These are phyloP conservation scores for Musca vetustissima DNA, from an alignment of 1,140 invertebrate genomes.

Conservation along the genomic window DNA sequence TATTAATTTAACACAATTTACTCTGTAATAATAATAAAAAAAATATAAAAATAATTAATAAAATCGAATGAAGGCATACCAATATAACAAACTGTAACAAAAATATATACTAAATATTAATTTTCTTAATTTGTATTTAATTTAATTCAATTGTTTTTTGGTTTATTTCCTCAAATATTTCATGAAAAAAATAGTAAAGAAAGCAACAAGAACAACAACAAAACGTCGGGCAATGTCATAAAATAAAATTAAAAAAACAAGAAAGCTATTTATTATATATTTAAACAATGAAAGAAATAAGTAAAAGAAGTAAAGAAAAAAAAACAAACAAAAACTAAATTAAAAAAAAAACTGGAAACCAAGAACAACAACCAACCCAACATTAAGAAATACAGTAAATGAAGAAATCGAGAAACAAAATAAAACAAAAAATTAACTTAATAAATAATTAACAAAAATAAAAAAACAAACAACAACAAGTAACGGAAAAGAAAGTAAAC, in stretches of 20 bases:
- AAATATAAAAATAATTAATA: no score
- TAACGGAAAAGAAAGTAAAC: slow-evolving; percentile 13
- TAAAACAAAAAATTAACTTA: slow-evolving; percentile 21
- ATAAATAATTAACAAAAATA: slow-evolving; percentile 15
- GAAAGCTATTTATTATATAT: slow-evolving; percentile 17
- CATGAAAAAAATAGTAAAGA: background rate
- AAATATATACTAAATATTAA: no score
- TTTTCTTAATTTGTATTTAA: no score
- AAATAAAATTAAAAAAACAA: background rate
- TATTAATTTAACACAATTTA: no score
- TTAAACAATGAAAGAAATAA: slow-evolving; percentile 11
- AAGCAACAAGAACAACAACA: background rate
- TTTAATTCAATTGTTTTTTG: background rate
- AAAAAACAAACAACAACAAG: slow-evolving; percentile 14
- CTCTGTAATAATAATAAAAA: no score
- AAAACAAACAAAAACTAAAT: slow-evolving; percentile 3
- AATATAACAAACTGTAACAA: no score
- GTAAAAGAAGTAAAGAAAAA: slow-evolving; percentile 9
- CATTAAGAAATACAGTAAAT: background rate
- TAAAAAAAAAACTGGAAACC: slow-evolving; percentile 3
- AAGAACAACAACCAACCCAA: background rate
- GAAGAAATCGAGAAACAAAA: no score
- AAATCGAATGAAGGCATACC: no score
- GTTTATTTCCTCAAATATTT: background rate
- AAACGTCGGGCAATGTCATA: slow-evolving; percentile 18